Evolutionary conservation across 2,888 invertebrate species (phyloP).

Genomic region (Tetanocera ferruginea): DNA sequence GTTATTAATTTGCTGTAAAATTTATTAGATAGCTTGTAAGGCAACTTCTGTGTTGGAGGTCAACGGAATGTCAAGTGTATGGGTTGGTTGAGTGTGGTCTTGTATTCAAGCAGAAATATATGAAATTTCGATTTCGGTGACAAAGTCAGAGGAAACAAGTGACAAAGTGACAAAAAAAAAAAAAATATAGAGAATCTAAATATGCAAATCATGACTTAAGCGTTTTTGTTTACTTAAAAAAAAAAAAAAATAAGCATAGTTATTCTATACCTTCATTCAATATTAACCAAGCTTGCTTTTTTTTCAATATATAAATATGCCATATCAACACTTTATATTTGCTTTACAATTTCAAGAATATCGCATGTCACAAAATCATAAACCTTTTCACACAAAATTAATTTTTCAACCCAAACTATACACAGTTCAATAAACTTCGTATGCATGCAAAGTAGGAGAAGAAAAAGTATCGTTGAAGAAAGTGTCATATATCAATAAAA

Average conservation of each 20-base stretch:
- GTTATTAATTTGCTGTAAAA: constrained; percentile 7
- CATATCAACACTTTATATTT: no score
- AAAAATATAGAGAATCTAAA: background rate
- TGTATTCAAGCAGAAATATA: background rate
- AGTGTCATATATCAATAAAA: background rate
- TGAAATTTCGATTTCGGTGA: background rate
- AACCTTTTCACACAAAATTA: constrained; percentile 2
- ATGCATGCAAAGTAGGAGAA: background rate
- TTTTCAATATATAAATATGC: no score
- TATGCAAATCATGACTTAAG: no score
- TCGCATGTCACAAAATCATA: background rate
- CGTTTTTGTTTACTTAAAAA: no score
- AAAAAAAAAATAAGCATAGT: no score
- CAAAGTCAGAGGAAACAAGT: background rate
- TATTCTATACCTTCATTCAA: no score
- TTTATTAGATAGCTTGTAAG: background rate
- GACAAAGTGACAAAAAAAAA: background rate
- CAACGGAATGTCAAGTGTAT: background rate
- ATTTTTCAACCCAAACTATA: background rate
- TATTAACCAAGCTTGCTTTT: no score
- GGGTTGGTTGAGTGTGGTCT: background rate
- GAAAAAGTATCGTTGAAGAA: background rate
- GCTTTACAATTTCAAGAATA: background rate
- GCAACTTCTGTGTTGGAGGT: background rate
- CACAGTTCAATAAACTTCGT: constrained; percentile 7